Conservation (phyloP, 35 echinoderm and acorn worm genomes). For the Apostichopus parvimensis region DNA sequence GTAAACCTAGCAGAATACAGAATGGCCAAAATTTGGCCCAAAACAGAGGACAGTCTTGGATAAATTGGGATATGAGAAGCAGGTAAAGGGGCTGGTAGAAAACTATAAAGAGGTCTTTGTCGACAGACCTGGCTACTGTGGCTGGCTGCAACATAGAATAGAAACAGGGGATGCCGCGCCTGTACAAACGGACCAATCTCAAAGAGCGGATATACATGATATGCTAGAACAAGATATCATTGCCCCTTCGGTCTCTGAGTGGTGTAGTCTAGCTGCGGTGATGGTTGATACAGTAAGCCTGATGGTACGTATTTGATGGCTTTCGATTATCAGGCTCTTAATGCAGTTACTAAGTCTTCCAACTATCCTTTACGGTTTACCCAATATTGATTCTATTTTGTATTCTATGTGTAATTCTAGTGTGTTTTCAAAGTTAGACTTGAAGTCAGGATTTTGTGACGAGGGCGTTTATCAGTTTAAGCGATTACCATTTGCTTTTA, state of each 20-base stretch:
- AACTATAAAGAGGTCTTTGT: conserved; percentile 23
- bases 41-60: neutral
- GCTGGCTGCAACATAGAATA: conserved; percentile 15
- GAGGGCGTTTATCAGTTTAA: conserved; percentile 19
- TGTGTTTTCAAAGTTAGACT: conserved; percentile 24
- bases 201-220: neutral
- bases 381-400: too few relatives aligned
- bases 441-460: conserved; percentile 13
- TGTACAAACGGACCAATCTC: neutral
- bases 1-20: neutral
- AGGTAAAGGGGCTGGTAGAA: neutral
- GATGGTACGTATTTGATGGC: neutral
- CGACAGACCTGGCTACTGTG: neutral
- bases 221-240: too few relatives aligned
- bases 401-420: too few relatives aligned
- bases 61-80: neutral
- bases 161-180: neutral
- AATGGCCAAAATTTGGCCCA: neutral
- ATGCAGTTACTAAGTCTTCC: neutral
- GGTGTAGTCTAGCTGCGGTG: too few relatives aligned
- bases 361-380: neutral
- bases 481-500: neutral
- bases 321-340: neutral
- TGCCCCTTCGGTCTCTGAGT: too few relatives aligned
- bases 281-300: neutral